Conservation (phyloP, 2,113 vertebrate species). For the Erythrolamprus reginae region DNA sequence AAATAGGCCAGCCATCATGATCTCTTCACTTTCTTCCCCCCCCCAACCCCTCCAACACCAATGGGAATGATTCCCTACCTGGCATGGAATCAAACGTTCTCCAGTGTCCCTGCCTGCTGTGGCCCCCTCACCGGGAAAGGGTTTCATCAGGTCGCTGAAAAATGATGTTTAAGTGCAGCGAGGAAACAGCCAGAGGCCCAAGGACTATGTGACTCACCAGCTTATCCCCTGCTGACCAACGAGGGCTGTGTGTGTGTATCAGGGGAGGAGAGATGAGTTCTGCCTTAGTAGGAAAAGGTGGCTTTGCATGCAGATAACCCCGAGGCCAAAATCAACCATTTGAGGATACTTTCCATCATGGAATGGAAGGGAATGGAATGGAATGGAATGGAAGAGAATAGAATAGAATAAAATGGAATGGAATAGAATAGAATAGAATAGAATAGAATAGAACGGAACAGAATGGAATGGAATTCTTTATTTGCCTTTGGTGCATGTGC, state of each 20-base stretch:
- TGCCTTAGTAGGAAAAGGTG: too few relatives aligned
- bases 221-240: not conserved
- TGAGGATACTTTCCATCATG: not conserved
- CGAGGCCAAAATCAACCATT: not conserved
- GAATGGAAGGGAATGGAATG: too few relatives aligned
- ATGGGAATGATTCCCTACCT: constrained; percentile 32
- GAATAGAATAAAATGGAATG: too few relatives aligned
- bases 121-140: not conserved
- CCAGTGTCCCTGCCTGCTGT: not conserved
- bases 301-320: not conserved
- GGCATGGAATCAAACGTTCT: constrained; percentile 37
- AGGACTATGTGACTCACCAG: constrained; percentile 23
- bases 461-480: too few relatives aligned
- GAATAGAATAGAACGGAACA: too few relatives aligned
- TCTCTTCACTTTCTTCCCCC: constrained; percentile 19
- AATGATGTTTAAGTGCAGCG: not conserved
- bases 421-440: too few relatives aligned
- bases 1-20: constrained; percentile 59
- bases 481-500: too few relatives aligned
- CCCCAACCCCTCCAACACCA: constrained; percentile 23
- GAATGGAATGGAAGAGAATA: too few relatives aligned
- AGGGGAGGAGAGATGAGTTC: not conserved
- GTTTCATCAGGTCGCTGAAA: constrained; percentile 16
- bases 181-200: constrained; percentile 7
- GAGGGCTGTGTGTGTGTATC: not conserved